Evolutionary conservation across 2,113 vertebrate genomes (phyloP).

Genomic region (Psophia crepitans): DNA sequence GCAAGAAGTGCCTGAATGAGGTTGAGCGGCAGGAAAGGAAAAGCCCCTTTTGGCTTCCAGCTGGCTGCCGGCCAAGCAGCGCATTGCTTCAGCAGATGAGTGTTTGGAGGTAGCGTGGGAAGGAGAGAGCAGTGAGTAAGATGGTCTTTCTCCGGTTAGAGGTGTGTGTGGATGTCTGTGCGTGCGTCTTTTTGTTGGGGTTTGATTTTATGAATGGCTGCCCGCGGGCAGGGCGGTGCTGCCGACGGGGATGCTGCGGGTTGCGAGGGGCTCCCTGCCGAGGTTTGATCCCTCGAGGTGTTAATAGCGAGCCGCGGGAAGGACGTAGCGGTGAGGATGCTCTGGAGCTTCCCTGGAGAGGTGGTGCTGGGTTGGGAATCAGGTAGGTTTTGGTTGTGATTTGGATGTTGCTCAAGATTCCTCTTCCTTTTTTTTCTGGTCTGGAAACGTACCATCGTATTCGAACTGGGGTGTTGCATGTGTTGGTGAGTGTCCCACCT

Average conservation of each 20-base stretch:
- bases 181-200: neutral
- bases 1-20: slow-evolving; percentile 75
- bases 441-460: rapidly evolving
- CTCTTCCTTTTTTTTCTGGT: neutral
- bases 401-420: neutral
- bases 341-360: neutral
- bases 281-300: neutral
- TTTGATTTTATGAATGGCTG: slow-evolving; percentile 28
- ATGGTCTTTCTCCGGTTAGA: slow-evolving; percentile 65
- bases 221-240: neutral
- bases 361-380: neutral
- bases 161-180: slow-evolving; percentile 23
- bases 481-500: neutral
- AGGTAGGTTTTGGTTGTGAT: neutral
- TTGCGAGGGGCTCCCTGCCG: neutral
- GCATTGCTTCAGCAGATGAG: slow-evolving; percentile 63
- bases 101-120: slow-evolving; percentile 71
- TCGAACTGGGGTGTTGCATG: rapidly evolving
- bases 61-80: slow-evolving; percentile 72
- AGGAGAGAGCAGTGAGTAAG: slow-evolving; percentile 68
- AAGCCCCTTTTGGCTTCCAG: slow-evolving; percentile 78
- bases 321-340: neutral
- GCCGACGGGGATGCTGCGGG: neutral
- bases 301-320: neutral
- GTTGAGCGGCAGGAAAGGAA: slow-evolving; percentile 70